These are phyloP conservation scores for Apodemus sylvaticus DNA, from an alignment of 2,113 vertebrate genomes.

Conservation along the genomic window DNA sequence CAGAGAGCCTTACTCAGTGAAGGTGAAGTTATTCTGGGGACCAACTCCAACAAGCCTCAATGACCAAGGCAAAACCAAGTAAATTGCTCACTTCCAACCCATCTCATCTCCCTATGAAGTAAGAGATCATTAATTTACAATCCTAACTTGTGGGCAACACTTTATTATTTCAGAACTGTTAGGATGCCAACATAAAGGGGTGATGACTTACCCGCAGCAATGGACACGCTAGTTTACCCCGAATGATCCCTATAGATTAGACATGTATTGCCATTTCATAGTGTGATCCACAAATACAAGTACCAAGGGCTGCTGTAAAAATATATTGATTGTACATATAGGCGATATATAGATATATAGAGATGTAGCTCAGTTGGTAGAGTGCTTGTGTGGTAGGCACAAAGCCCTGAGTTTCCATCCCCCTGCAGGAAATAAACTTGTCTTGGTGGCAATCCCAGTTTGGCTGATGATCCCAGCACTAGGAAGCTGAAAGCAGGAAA, in stretches of 20 bases:
- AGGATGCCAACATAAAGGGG: not conserved
- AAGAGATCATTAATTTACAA: not conserved
- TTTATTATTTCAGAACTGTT: not conserved
- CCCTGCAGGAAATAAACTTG: not conserved
- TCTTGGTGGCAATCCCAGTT: not conserved
- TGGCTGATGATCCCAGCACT: not conserved
- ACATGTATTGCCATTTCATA: not conserved
- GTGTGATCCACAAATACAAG: not conserved
- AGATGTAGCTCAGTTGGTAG: not conserved
- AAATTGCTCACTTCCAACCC: not conserved
- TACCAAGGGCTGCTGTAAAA: not conserved
- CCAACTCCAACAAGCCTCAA: not conserved
- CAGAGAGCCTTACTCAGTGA: not conserved
- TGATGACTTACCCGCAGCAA: not conserved
- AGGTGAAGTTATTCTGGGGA: not conserved
- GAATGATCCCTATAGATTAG: not conserved
- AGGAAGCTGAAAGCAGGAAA: not conserved
- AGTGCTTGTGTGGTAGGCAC: not conserved
- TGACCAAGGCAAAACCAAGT: slow-evolving; percentile 13
- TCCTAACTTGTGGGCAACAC: not conserved
- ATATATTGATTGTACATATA: too few species aligned
- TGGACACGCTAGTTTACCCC: not conserved
- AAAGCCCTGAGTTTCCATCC: too few species aligned
- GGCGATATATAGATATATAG: not conserved
- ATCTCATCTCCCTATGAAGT: not conserved